Evolutionary conservation across 2,113 vertebrate species (phyloP).

Genomic region (Elephas maximus): DNA sequence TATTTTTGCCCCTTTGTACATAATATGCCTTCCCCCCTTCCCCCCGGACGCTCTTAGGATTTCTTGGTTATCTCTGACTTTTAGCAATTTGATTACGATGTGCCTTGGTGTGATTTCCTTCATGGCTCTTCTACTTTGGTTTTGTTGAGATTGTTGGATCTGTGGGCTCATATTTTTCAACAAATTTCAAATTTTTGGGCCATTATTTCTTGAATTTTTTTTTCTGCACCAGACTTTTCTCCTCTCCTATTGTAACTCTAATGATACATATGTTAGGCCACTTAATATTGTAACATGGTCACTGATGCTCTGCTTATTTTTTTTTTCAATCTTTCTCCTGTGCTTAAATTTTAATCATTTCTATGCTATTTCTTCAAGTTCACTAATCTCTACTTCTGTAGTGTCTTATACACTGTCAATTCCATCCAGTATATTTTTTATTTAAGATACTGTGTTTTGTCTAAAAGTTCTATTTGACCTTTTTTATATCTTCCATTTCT

Average conservation of each 20-base stretch:
- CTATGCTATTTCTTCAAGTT: neutral
- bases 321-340: neutral
- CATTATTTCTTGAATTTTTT: neutral
- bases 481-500: neutral
- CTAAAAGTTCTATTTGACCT: neutral
- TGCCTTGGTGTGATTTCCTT: neutral
- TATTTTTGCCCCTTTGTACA: neutral
- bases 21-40: too few relatives aligned
- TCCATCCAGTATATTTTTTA: neutral
- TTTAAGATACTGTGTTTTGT: neutral
- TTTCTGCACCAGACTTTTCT: neutral
- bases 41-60: neutral
- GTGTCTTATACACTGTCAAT: neutral
- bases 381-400: neutral
- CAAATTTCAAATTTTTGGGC: neutral
- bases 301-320: neutral
- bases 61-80: conserved; percentile 14
- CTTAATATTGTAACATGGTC: neutral
- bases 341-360: neutral
- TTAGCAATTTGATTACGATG: neutral
- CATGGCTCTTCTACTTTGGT: neutral
- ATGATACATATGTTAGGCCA: neutral
- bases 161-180: neutral
- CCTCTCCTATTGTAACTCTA: neutral
- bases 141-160: neutral